Evolutionary conservation across 2,888 invertebrate species (phyloP), one percentile per base, ranked within the genome.

Genomic region (Hybos culiciformis): DNA sequence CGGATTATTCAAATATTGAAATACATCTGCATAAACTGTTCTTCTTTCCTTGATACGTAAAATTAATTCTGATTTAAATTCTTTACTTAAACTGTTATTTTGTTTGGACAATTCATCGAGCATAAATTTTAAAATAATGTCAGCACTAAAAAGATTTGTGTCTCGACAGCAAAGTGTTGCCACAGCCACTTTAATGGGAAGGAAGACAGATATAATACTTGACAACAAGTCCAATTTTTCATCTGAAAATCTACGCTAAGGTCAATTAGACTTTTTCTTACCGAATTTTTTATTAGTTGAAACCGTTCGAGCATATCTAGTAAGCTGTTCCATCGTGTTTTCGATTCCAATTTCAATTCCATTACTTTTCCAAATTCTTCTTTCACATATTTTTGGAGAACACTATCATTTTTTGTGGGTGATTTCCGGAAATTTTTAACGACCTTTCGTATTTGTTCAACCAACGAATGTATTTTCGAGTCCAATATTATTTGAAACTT

Each of bases 201-300:
- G 12, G 5, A 40, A 33, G n/a, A 21, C 40, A 4, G 32, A 18
- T 7, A 40, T 23, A 12, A 17, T 32, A n/a, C 4, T 14, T 14
- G 21, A 40, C 21, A 40, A 21, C 21, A 40, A 32, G 8, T 11
- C 4, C 15, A 40, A 32, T 31, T 31, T 18, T 12, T 9, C 21
- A 34, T 39, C 39, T 17, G 36, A 41, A 42, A 38, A 29, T 49
- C 44, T 18, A 42, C 44, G 32, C 42, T 44, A 21, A 51, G 15
- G 45, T 51, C 48, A 37, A 52, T 48, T 24, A 52, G 46, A 20
- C 50, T 43, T 44, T 53, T 53, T 41, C 44, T 33, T 19, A 51
- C 45, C 46, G 46, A 50, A 32, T 41, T 46, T 39, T 52, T 51
- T 18, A 51, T 12, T 51, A 37, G 26, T 29, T 38, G 37, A 39